Conservation (phyloP, 2,113 vertebrate genomes). For the Cyrtonyx montezumae region DNA sequence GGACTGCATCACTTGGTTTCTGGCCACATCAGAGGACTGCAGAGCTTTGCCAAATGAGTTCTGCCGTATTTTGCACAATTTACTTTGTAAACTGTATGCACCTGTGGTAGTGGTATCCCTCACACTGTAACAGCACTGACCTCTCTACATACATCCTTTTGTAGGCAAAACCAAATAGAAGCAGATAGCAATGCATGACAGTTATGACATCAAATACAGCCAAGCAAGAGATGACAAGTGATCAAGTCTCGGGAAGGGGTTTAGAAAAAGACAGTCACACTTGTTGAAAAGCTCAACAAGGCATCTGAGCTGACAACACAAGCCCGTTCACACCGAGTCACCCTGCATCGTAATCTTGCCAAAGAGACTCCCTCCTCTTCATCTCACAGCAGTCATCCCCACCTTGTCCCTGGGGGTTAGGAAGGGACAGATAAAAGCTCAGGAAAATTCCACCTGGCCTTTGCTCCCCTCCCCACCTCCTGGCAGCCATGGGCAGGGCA, state of each 20-base stretch:
- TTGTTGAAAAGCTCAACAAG: background rate
- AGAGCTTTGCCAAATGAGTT: background rate
- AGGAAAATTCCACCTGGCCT: background rate
- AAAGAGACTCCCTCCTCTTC: background rate
- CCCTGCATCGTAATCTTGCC: background rate
- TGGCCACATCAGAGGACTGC: background rate
- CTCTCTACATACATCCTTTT: background rate
- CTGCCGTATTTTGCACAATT: background rate
- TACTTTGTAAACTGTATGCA: background rate
- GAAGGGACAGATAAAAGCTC: background rate
- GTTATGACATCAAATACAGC: background rate
- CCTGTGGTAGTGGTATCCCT: background rate
- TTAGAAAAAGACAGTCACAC: background rate
- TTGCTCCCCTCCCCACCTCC: fast-evolving
- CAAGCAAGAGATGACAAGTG: background rate
- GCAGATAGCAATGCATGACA: background rate
- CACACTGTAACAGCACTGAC: fast-evolving
- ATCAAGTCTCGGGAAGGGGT: background rate
- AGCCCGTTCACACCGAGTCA: background rate
- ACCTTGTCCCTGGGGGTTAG: no score
- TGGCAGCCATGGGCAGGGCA: fast-evolving
- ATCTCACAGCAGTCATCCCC: background rate
- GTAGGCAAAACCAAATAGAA: background rate
- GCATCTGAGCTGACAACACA: background rate
- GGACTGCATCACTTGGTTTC: background rate